These are phyloP conservation scores for Podarcis cretensis DNA, from an alignment of 2,113 vertebrate genomes.

Conservation along the genomic window DNA sequence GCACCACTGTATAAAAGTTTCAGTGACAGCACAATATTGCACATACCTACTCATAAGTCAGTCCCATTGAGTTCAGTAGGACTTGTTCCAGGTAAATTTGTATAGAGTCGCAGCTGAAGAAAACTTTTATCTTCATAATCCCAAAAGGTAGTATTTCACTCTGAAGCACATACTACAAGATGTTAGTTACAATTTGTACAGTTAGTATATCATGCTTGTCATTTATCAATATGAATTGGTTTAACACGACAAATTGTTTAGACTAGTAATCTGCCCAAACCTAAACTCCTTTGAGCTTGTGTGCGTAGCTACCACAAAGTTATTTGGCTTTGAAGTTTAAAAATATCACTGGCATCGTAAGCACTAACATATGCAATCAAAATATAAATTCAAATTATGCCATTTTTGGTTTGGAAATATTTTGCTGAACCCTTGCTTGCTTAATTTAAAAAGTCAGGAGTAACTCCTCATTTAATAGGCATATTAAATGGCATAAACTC, in stretches of 20 bases:
- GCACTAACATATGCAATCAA: constrained; percentile 17
- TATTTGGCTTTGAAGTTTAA: constrained; percentile 14
- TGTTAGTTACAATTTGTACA: not conserved
- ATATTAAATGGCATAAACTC: not conserved
- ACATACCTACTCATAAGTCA: not conserved
- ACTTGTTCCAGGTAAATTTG: not conserved
- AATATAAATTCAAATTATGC: constrained; percentile 30
- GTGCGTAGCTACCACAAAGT: not conserved
- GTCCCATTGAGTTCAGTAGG: not conserved
- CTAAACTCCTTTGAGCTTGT: constrained; percentile 29
- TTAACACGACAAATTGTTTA: constrained; percentile 33
- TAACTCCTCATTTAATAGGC: constrained; percentile 4
- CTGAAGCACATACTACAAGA: not conserved
- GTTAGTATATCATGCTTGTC: constrained; percentile 4
- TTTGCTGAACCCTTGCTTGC: not conserved
- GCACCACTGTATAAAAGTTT: not conserved
- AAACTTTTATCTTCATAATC: not conserved
- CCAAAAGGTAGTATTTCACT: not conserved
- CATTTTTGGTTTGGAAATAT: not conserved
- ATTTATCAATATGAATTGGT: constrained; percentile 34
- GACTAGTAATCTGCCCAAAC: not conserved
- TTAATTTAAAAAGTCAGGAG: constrained; percentile 21
- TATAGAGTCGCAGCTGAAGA: not conserved
- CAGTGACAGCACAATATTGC: not conserved
- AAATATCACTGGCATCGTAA: not conserved